Percentiles rank a stretch among this genome's conserved stretches.
These are phyloP conservation scores for Aphyosemion australe DNA, from an alignment of 2,113 vertebrate species.

Conservation along the genomic window DNA sequence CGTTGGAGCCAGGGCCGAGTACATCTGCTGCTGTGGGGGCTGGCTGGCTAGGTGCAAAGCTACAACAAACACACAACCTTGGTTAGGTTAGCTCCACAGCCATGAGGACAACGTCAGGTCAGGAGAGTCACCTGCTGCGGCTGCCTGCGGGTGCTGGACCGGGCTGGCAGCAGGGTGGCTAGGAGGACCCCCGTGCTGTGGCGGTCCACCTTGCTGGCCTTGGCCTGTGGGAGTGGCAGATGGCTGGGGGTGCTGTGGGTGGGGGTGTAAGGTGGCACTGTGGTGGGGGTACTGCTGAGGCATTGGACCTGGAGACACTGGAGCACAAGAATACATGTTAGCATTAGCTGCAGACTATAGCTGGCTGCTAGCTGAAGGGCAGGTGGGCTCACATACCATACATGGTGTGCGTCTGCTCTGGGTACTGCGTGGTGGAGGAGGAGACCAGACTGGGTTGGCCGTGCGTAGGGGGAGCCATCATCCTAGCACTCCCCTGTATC, in stretches of 20 bases:
- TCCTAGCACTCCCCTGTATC: conserved; percentile 91
- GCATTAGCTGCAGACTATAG: not conserved
- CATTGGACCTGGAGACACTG: conserved; percentile 94
- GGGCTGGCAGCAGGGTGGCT: conserved; percentile 96
- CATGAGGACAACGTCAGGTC: not conserved
- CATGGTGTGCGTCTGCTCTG: conserved; percentile 98
- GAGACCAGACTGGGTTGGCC: conserved; percentile 92
- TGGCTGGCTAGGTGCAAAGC: conserved; percentile 92
- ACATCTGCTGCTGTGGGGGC: conserved; percentile 93
- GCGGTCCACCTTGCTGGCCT: conserved; percentile 83
- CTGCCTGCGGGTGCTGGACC: conserved; percentile 94
- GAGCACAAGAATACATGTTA: conserved; percentile 16
- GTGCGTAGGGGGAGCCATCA: conserved; percentile 93
- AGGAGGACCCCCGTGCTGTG: conserved; percentile 86
- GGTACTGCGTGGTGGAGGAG: conserved; percentile 93
- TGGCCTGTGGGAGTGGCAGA: conserved; percentile 97
- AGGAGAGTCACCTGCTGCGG: conserved; percentile 72
- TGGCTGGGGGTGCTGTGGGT: conserved; percentile 92
- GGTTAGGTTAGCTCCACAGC: not conserved
- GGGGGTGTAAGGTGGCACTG: conserved; percentile 90
- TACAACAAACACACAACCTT: conserved; percentile 3
- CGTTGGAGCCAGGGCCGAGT: conserved; percentile 91
- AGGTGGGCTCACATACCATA: conserved; percentile 86
- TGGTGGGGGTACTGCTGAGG: conserved; percentile 95
- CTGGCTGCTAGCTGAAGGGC: not conserved